phyloP scores from a whole-genome alignment of 2,113 vertebrate species.

The Sylvilagus bachmani region DNA sequence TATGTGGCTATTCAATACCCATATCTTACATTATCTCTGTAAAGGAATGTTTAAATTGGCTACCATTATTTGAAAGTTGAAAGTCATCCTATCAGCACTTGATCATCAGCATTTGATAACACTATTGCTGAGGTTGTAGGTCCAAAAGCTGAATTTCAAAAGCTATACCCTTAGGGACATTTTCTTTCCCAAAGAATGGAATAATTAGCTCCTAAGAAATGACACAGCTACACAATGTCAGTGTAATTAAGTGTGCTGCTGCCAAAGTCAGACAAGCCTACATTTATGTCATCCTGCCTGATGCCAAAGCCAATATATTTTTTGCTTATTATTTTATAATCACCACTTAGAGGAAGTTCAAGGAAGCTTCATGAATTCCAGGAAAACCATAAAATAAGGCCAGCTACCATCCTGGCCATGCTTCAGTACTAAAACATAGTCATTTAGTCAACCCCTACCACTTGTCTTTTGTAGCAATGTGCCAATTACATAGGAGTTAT shows the following conservation, averaged over 20 bases:
- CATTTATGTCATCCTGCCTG: conserved; percentile 64
- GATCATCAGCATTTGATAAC: conserved; percentile 52
- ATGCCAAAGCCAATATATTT: conserved; percentile 36
- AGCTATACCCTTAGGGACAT: conserved; percentile 57
- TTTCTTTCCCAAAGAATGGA: conserved; percentile 66
- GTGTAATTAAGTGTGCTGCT: conserved; percentile 79
- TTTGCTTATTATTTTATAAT: conserved; percentile 81
- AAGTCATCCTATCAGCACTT: not conserved
- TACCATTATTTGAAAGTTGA: conserved; percentile 34
- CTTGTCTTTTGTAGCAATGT: conserved; percentile 43
- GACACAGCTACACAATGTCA: conserved; percentile 53
- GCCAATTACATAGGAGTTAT: conserved; percentile 54
- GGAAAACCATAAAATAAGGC: conserved; percentile 56
- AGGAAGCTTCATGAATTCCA: conserved; percentile 48
- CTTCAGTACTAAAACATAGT: conserved; percentile 49
- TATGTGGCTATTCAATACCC: not conserved
- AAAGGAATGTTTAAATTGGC: conserved; percentile 23
- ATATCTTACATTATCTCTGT: not conserved
- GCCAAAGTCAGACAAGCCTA: conserved; percentile 66
- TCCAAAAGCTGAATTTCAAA: conserved; percentile 68
- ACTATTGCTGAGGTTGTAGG: conserved; percentile 59
- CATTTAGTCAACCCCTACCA: conserved; percentile 60
- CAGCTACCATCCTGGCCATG: conserved; percentile 36
- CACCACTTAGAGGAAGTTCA: conserved; percentile 60
- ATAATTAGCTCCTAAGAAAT: conserved; percentile 79